A percentile compares a stretch with the other conserved stretches of the same genome.
phyloP scores from a whole-genome alignment of 1,140 invertebrate species.

The Drosophila lacteicornis region DNA sequence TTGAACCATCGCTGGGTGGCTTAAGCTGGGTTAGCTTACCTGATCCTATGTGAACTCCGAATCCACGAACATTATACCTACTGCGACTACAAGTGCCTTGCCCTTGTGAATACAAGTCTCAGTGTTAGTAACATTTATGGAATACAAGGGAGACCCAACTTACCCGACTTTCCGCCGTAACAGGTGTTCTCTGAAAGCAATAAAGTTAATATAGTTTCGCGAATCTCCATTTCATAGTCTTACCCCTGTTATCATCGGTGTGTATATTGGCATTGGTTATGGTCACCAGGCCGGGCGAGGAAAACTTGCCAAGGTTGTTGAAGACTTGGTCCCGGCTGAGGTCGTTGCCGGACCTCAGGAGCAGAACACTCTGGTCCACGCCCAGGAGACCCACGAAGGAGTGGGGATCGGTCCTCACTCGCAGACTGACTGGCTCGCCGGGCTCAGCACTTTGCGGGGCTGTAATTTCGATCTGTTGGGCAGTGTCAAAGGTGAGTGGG shows the following conservation, averaged over 20 bases:
- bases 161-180: neutral
- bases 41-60: too few species aligned
- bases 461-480: slow-evolving; percentile 64
- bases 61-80: too few species aligned
- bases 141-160: neutral
- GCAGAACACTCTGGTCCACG: slow-evolving; percentile 93
- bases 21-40: neutral
- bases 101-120: neutral
- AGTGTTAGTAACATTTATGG: neutral
- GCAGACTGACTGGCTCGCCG: slow-evolving; percentile 90
- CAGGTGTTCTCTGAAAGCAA: neutral
- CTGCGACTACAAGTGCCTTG: neutral
- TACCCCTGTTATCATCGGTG: slow-evolving; percentile 28
- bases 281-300: slow-evolving; percentile 66
- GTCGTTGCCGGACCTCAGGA: slow-evolving; percentile 89
- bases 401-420: slow-evolving; percentile 91
- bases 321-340: slow-evolving; percentile 84
- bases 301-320: slow-evolving; percentile 69
- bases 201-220: neutral
- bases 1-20: neutral
- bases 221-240: neutral
- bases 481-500: slow-evolving; percentile 66
- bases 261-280: slow-evolving; percentile 75
- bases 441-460: slow-evolving; percentile 87
- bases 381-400: slow-evolving; percentile 93